A percentile compares a stretch with the other conserved stretches of the same genome.
phyloP scores from a whole-genome alignment of 2,797 vertebrate genomes.

The Mycteria americana region DNA sequence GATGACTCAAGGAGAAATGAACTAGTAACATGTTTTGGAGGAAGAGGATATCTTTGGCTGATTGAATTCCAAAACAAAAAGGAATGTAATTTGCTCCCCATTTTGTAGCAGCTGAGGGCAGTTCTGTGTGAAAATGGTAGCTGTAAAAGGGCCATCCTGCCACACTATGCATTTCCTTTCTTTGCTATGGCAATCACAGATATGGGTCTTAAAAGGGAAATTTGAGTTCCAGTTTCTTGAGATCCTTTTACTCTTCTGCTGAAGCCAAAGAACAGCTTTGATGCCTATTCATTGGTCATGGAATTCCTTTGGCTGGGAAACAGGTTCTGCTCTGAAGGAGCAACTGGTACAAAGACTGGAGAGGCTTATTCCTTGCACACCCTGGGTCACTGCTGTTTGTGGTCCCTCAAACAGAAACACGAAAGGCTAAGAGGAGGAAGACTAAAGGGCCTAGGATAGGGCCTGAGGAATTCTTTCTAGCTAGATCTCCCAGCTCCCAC shows the following conservation, averaged over 20 bases:
- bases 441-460: not conserved
- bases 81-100: not conserved
- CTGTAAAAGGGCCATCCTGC: not conserved
- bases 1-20: not conserved
- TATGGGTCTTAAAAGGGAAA: not conserved
- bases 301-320: not conserved
- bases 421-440: not conserved
- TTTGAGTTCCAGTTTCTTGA: not conserved
- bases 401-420: not conserved
- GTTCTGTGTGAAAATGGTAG: not conserved
- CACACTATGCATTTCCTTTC: not conserved
- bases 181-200: not conserved
- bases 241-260: not conserved
- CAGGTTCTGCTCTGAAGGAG: not conserved
- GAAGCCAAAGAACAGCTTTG: not conserved
- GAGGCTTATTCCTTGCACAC: not conserved
- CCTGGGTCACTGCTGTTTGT: not conserved
- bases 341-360: not conserved
- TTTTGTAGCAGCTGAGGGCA: conserved; percentile 9
- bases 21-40: not conserved
- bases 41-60: not conserved
- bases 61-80: not conserved
- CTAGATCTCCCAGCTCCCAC: not conserved
- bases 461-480: not conserved
- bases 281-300: not conserved